These are phyloP conservation scores for Chironomus striatipennis DNA, from an alignment of 1,140 invertebrate genomes.

Conservation along the genomic window DNA sequence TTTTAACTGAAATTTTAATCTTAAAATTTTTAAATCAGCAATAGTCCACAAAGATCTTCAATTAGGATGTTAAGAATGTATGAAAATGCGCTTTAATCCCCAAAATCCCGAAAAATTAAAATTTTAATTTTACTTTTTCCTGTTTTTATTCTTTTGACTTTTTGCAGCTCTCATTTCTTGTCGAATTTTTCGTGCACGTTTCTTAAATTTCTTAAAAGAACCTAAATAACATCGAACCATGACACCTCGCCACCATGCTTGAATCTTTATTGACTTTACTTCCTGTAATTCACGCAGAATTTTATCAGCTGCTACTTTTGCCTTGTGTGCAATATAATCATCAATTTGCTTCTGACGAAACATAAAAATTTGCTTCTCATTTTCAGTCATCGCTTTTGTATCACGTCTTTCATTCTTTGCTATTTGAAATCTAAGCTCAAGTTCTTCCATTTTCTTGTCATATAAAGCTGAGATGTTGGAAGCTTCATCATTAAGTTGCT, in stretches of 20 bases:
- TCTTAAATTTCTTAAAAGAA: conserved; percentile 44
- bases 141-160: background rate
- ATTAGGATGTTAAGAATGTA: no score
- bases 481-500: background rate
- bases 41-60: no score
- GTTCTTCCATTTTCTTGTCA: background rate
- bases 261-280: conserved; percentile 36
- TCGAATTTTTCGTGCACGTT: conserved; percentile 36
- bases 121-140: background rate
- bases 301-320: background rate
- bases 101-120: no score
- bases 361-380: background rate
- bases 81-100: no score
- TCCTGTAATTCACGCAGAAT: background rate
- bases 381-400: background rate
- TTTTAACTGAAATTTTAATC: no score
- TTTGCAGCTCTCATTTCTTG: background rate
- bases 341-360: background rate
- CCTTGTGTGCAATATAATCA: background rate
- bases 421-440: background rate
- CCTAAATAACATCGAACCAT: conserved; percentile 51
- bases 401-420: background rate
- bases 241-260: conserved; percentile 50
- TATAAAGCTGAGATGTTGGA: background rate
- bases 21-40: no score